Evolutionary conservation across 2,888 invertebrate genomes (phyloP).

Genomic region (Plagiodera versicolora): DNA sequence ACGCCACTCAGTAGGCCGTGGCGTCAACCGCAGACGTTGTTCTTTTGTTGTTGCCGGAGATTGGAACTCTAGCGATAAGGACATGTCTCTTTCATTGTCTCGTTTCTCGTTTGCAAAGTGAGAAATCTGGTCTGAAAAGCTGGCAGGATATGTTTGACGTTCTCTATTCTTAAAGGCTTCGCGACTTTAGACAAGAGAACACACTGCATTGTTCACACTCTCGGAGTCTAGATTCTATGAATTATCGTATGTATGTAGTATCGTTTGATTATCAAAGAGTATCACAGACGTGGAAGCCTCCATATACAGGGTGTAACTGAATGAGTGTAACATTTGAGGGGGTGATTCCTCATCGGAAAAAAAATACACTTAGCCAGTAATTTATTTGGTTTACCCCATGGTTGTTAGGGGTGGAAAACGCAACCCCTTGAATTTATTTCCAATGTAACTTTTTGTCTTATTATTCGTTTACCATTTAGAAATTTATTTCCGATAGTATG

Average conservation of each 20-base stretch:
- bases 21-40: constrained; percentile 40
- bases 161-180: background rate
- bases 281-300: background rate
- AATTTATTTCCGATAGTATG: too few relatives aligned
- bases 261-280: background rate
- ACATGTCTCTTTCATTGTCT: constrained; percentile 20
- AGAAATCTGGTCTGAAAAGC: background rate
- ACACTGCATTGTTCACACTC: background rate
- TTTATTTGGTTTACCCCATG: too few relatives aligned
- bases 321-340: too few relatives aligned
- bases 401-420: too few relatives aligned
- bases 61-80: constrained; percentile 42
- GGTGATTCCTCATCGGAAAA: too few relatives aligned
- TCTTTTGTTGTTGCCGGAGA: constrained; percentile 45
- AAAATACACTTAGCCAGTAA: too few relatives aligned
- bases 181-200: background rate
- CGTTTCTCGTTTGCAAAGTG: constrained; percentile 5
- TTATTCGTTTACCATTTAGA: too few relatives aligned
- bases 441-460: too few relatives aligned
- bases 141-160: constrained; percentile 7
- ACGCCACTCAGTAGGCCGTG: constrained; percentile 18
- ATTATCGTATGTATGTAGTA: too few relatives aligned
- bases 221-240: background rate
- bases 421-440: too few relatives aligned
- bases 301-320: too few relatives aligned